These are phyloP conservation scores for Brevimyrus niger DNA, from an alignment of 2,113 vertebrate genomes.

Conservation along the genomic window DNA sequence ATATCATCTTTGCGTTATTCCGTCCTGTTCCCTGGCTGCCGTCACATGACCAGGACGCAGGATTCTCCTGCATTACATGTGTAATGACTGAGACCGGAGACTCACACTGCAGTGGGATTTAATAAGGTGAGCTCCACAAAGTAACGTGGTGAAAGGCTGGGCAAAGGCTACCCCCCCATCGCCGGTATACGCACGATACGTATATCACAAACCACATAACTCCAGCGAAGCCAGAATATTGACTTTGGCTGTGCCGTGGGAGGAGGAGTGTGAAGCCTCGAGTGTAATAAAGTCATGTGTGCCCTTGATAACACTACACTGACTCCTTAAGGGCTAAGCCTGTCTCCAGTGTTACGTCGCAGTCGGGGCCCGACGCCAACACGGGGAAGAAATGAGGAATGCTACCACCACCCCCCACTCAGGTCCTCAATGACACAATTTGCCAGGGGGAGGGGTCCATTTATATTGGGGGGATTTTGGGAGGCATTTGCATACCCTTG, in stretches of 20 bases:
- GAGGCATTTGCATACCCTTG: not conserved
- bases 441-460: not conserved
- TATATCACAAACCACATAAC: not conserved
- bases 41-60: slow-evolving; percentile 4
- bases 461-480: not conserved
- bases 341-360: not conserved
- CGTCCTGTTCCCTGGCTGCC: no score
- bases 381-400: not conserved
- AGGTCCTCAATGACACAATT: not conserved
- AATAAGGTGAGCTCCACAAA: not conserved
- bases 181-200: not conserved
- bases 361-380: not conserved
- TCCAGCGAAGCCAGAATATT: not conserved
- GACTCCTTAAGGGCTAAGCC: not conserved
- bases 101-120: not conserved
- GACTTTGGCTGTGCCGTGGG: not conserved
- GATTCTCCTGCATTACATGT: not conserved
- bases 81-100: not conserved
- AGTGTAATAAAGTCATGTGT: not conserved
- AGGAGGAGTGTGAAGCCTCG: not conserved
- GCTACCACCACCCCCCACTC: not conserved
- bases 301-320: not conserved
- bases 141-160: not conserved
- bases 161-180: not conserved
- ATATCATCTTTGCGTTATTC: not conserved